phyloP scores from a whole-genome alignment of 2,888 invertebrate species.

The Drosophila falleni region DNA sequence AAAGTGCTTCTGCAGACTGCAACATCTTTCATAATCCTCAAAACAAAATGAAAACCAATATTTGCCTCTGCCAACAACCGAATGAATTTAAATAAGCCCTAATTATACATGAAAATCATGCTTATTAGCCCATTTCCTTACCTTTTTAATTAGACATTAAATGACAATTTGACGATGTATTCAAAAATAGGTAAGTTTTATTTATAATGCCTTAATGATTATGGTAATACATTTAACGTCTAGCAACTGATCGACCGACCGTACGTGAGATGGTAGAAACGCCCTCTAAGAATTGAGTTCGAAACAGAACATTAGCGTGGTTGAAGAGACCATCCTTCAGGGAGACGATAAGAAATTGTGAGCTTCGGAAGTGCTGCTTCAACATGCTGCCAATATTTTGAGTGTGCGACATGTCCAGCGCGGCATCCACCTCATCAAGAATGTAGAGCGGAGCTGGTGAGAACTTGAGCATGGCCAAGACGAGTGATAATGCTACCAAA shows the following conservation, averaged over 20 bases:
- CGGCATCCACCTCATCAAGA: slow-evolving; percentile 99
- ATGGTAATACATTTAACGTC: slow-evolving; percentile 5
- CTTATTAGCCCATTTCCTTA: background rate
- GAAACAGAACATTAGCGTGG: slow-evolving; percentile 98
- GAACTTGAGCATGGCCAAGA: slow-evolving; percentile 97
- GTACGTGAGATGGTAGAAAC: slow-evolving; percentile 94
- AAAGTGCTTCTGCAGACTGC: too few species aligned
- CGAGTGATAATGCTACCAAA: slow-evolving; percentile 97
- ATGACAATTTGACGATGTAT: background rate
- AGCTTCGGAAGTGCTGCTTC: slow-evolving; percentile 94
- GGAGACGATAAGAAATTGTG: slow-evolving; percentile 99
- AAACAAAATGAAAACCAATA: too few species aligned
- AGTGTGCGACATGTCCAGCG: slow-evolving; percentile 98
- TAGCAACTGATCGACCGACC: slow-evolving; percentile 73
- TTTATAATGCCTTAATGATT: background rate
- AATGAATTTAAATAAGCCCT: background rate
- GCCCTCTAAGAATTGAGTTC: slow-evolving; percentile 97
- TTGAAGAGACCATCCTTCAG: slow-evolving; percentile 99
- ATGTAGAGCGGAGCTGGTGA: slow-evolving; percentile 99
- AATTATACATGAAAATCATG: background rate
- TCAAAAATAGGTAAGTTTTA: background rate
- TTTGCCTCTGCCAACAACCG: background rate
- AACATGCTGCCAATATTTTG: slow-evolving; percentile 99
- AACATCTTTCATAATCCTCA: too few species aligned
- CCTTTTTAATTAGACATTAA: background rate